Percentiles rank a stretch among this genome's conserved stretches.
These are phyloP conservation scores for Thaleichthys pacificus DNA, from an alignment of 2,797 vertebrate species.

Conservation along the genomic window DNA sequence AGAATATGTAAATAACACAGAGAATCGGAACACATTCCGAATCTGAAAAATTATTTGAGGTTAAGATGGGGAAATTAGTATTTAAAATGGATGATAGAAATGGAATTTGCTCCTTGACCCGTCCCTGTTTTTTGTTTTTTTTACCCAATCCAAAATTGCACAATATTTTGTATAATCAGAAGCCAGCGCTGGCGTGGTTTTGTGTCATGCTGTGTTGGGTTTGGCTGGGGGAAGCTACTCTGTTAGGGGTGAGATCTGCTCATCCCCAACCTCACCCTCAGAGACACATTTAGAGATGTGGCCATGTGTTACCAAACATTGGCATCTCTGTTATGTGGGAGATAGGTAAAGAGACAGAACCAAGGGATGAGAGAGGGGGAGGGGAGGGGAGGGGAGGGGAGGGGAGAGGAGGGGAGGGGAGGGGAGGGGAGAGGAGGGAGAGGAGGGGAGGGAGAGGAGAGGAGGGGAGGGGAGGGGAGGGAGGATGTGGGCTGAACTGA, in stretches of 20 bases:
- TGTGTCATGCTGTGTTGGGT: conserved; percentile 55
- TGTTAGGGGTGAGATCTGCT: conserved; percentile 34
- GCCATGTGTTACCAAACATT: not conserved
- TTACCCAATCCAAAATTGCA: conserved; percentile 63
- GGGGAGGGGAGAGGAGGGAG: not conserved
- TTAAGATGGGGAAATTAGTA: conserved; percentile 47
- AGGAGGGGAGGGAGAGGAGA: not conserved
- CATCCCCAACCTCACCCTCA: conserved; percentile 15
- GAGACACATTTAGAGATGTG: conserved; percentile 52
- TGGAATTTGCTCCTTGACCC: conserved; percentile 60
- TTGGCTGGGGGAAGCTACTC: conserved; percentile 42
- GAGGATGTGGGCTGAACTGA: conserved; percentile 4
- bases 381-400: not conserved
- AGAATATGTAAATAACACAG: not conserved
- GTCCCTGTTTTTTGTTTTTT: conserved; percentile 15
- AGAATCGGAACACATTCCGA: conserved; percentile 21
- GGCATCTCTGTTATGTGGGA: not conserved
- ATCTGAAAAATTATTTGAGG: conserved; percentile 42
- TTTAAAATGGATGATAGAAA: conserved; percentile 55
- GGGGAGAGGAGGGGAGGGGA: not conserved
- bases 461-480: not conserved
- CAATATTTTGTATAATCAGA: conserved; percentile 64
- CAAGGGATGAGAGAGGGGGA: not conserved
- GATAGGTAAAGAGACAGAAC: not conserved
- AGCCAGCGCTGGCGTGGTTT: conserved; percentile 50